A percentile compares a stretch with the other conserved stretches of the same genome.
These are phyloP conservation scores for Polia nebulosa DNA, from an alignment of 2,888 invertebrate species.

Conservation along the genomic window DNA sequence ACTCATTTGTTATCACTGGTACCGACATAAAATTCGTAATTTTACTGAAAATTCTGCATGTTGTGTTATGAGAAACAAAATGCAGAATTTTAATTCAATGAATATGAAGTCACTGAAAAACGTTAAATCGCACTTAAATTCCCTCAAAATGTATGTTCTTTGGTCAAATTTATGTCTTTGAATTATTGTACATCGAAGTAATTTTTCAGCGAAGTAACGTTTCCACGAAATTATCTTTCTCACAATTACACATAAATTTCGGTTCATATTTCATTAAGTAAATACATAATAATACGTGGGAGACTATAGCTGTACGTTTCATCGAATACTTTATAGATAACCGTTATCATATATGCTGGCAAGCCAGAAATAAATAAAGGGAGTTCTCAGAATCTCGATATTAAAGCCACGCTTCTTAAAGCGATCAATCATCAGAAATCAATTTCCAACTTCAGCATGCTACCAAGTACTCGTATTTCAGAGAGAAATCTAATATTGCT, in stretches of 20 bases:
- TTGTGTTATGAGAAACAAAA: too few relatives aligned
- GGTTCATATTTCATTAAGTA: not conserved
- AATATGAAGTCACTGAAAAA: not conserved
- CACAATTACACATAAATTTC: not conserved
- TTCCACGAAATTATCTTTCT: not conserved
- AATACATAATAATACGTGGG: not conserved
- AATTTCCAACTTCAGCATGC: constrained; percentile 1
- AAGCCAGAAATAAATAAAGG: not conserved
- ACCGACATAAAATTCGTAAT: not conserved
- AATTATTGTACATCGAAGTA: not conserved
- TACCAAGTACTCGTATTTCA: constrained; percentile 9
- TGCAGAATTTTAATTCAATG: not conserved
- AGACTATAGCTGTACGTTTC: too few relatives aligned
- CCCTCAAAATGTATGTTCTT: not conserved
- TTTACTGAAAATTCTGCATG: not conserved
- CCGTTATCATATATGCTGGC: not conserved
- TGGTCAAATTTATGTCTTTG: not conserved
- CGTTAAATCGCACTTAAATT: too few relatives aligned
- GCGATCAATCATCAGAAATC: constrained; percentile 39
- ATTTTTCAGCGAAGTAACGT: not conserved
- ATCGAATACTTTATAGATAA: not conserved
- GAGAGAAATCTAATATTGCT: constrained; percentile 22
- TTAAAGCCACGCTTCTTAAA: constrained; percentile 8
- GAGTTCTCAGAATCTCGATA: constrained; percentile 1
- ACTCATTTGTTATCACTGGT: not conserved